Base-by-base conservation (phyloP, 1,140 invertebrate species). In the Drosophila micromelanica region DNA sequence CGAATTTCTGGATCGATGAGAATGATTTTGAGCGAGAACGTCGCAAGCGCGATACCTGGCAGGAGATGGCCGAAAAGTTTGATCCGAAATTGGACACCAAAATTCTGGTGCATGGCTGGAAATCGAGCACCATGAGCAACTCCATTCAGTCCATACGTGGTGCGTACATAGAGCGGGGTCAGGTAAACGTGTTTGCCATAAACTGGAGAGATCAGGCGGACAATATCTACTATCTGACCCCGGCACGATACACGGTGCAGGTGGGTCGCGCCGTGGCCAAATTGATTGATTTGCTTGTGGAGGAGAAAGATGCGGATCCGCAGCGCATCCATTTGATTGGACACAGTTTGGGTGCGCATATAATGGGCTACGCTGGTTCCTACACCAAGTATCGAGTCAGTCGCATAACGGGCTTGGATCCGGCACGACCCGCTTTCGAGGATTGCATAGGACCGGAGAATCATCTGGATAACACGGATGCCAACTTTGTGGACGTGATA, bases 331-430 rank as follows among this genome's bases (percentile, higher is more conserved):
- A 96, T 91, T 92, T 96, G 40, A 94, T 96, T 46, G 96, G 97
- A 0, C 97, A 98, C 92, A 98, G 97, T 80, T 93, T 98, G 35
- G 98, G 98, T 11, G 96, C 97, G 0, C 97, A 98, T 54, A 95
- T 98, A 9, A 96, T 96, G 76, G 97, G 97, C 12, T 97, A 97
- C 89, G 95, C 96, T 0, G 97, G 96, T 0, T 93, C 93, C 59
- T 93, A 93, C 68, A 91, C 94, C 2, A 93, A 90, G 55, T 92
- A 92, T 54, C 93, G 93, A 37, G 93, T 96, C 4, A 91, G 92
- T 15, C 93, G 95, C 89, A 93, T 96, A 1, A 96, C 95, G 4
- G 95, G 94, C 93, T 77, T 97, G 37, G 96, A 97, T 93, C 96
- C 96, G 2, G 96, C 96, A 3, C 92, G 94, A 9, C 96, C 96